Conservation (phyloP, 2,797 vertebrate genomes). For the Lerista edwardsae region DNA sequence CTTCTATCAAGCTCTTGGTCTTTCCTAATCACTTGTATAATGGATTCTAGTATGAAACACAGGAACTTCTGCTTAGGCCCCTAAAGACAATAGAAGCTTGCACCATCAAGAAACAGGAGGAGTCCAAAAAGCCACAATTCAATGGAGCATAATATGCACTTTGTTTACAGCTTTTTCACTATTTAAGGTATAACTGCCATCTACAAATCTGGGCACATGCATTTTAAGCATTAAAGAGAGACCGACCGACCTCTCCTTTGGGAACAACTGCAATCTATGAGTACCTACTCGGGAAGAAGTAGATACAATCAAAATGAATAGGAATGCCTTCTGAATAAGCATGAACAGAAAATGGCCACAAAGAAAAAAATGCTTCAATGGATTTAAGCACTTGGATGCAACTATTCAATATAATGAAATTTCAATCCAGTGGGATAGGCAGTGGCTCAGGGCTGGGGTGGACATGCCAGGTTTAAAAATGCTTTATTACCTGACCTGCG, state of each 20-base stretch:
- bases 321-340: too few relatives aligned
- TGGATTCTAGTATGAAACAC: not conserved
- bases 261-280: not conserved
- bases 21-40: not conserved
- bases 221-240: not conserved
- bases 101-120: not conserved
- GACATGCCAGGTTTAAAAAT: too few relatives aligned
- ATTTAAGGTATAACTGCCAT: not conserved
- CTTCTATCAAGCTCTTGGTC: too few relatives aligned
- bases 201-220: not conserved
- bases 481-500: too few relatives aligned
- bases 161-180: not conserved
- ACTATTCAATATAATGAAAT: too few relatives aligned
- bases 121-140: not conserved
- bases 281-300: too few relatives aligned
- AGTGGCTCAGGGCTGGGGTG: too few relatives aligned
- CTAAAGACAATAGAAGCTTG: not conserved
- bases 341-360: too few relatives aligned
- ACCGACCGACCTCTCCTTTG: rapidly evolving
- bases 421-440: too few relatives aligned
- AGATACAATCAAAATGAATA: too few relatives aligned
- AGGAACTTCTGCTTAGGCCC: not conserved
- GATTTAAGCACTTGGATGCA: too few relatives aligned
- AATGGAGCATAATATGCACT: not conserved
- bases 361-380: too few relatives aligned